These are phyloP conservation scores for Drosophila prosaltans DNA, from an alignment of 1,140 invertebrate genomes.

Conservation along the genomic window DNA sequence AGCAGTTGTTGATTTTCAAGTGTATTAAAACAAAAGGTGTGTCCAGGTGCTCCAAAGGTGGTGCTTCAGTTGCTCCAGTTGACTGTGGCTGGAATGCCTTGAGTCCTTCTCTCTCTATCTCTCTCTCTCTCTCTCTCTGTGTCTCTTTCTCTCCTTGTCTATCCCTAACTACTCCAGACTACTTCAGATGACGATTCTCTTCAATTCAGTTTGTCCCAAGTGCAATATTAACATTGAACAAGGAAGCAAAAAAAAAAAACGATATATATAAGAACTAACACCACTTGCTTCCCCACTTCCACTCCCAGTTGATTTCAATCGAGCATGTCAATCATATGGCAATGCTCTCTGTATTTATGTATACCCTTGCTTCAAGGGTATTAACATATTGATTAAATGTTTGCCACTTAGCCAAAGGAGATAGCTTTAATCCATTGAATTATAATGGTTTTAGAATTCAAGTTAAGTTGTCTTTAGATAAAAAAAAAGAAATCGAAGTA, in stretches of 20 bases:
- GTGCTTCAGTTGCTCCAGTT: no score
- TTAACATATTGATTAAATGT: no score
- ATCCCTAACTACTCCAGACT: not conserved
- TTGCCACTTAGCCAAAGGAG: no score
- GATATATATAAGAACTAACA: not conserved
- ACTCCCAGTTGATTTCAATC: conserved; percentile 37
- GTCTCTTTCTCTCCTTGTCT: not conserved
- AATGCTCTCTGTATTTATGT: not conserved
- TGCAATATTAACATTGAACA: conserved; percentile 37
- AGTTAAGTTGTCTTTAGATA: no score
- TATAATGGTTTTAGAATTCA: no score
- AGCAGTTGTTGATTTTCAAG: conserved; percentile 10
- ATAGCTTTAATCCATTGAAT: no score
- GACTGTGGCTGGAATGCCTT: not conserved
- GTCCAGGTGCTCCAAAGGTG: not conserved
- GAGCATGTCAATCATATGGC: conserved; percentile 46
- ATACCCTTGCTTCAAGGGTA: not conserved
- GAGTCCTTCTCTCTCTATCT: not conserved
- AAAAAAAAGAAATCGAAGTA: no score
- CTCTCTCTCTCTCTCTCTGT: not conserved
- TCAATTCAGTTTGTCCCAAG: conserved; percentile 22
- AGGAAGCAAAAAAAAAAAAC: not conserved
- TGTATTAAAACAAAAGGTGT: conserved; percentile 13
- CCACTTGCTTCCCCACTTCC: conserved; percentile 38
- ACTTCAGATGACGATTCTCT: not conserved